Percentiles rank a stretch among this genome's conserved stretches.
Conservation (phyloP, 2,888 invertebrate genomes). For the Stictocephala bisonia region DNA sequence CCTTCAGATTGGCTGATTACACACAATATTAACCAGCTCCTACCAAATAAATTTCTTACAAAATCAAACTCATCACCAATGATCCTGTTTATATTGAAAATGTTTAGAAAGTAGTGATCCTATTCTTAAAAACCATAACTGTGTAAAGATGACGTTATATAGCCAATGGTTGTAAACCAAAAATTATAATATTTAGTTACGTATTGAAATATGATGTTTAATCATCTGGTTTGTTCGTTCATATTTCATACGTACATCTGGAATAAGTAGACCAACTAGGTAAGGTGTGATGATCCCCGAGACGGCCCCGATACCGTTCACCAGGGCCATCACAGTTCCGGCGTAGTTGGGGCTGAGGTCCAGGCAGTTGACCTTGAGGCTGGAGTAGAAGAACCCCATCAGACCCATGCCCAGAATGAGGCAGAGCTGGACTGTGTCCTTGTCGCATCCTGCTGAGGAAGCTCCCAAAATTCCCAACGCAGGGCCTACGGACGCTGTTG, state of each 20-base stretch:
- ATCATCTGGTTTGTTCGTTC: background rate
- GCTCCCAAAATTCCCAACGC: constrained; percentile 75
- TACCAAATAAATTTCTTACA: no score
- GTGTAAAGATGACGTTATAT: no score
- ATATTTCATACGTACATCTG: constrained; percentile 63
- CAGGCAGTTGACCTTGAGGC: constrained; percentile 75
- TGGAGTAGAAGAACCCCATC: constrained; percentile 76
- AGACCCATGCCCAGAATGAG: constrained; percentile 75
- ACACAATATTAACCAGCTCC: no score
- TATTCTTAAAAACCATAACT: no score
- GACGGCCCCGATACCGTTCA: constrained; percentile 71
- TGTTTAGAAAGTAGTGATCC: no score
- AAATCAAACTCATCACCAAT: no score
- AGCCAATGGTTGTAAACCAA: no score
- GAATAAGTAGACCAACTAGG: constrained; percentile 69
- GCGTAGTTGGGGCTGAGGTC: constrained; percentile 75
- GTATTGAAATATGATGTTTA: no score
- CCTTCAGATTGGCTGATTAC: no score
- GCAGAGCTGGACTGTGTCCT: constrained; percentile 69
- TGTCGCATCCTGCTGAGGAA: constrained; percentile 75
- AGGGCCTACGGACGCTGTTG: constrained; percentile 72
- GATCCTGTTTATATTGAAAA: no score
- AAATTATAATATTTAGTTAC: no score
- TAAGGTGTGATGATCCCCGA: constrained; percentile 73
- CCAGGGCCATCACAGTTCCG: constrained; percentile 72